These are phyloP conservation scores for Drosophila hydei DNA, from an alignment of 1,140 invertebrate genomes.

Conservation along the genomic window DNA sequence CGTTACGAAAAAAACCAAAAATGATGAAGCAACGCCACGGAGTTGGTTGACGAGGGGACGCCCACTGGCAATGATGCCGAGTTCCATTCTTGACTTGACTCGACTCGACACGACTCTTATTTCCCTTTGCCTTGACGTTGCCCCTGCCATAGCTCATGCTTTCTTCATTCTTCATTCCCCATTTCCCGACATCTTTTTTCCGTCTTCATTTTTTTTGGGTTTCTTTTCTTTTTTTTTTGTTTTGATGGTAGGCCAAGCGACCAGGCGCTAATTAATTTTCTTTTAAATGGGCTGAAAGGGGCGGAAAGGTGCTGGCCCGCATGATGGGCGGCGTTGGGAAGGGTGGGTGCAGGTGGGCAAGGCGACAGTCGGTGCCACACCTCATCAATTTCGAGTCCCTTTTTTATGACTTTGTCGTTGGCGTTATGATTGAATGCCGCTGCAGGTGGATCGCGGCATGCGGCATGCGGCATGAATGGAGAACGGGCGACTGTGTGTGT, in stretches of 20 bases:
- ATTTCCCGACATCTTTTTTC: slow-evolving; percentile 35
- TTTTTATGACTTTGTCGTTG: slow-evolving; percentile 51
- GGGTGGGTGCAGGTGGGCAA: not conserved
- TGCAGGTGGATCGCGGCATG: slow-evolving; percentile 38
- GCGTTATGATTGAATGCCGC: slow-evolving; percentile 56
- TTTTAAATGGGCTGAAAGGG: slow-evolving; percentile 55
- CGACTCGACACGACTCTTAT: slow-evolving; percentile 3
- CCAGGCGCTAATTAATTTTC: slow-evolving; percentile 77
- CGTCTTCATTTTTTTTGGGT: slow-evolving; percentile 17
- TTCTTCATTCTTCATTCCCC: slow-evolving; percentile 21
- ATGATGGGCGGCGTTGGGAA: not conserved
- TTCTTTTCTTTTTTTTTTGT: slow-evolving; percentile 34
- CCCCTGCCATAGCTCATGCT: slow-evolving; percentile 8
- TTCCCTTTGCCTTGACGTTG: slow-evolving; percentile 7
- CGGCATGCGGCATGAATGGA: not conserved
- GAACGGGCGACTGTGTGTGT: not conserved
- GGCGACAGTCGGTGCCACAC: slow-evolving; percentile 61
- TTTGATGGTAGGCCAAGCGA: slow-evolving; percentile 57
- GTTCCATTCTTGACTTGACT: not conserved
- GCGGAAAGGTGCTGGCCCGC: slow-evolving; percentile 55
- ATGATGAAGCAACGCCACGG: slow-evolving; percentile 37
- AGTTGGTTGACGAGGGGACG: slow-evolving; percentile 34
- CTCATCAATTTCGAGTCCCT: slow-evolving; percentile 65
- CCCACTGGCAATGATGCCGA: slow-evolving; percentile 31
- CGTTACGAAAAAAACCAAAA: slow-evolving; percentile 27